Conservation (phyloP, 2,888 invertebrate genomes). For the Acleris cristana region DNA sequence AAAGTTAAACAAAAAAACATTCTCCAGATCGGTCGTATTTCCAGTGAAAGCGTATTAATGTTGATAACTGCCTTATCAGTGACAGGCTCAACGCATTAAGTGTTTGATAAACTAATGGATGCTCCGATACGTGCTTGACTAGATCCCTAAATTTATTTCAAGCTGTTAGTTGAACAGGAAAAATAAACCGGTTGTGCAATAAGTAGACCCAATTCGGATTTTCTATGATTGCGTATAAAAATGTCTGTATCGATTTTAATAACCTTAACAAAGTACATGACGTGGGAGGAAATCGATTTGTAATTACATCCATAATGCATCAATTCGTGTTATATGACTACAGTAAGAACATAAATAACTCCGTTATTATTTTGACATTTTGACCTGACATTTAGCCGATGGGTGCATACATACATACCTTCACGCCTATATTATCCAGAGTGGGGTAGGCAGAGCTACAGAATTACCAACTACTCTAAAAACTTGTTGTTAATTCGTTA, state of each 20-base stretch:
- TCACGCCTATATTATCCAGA: too few relatives aligned
- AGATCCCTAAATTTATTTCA: neutral
- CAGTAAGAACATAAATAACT: conserved; percentile 9
- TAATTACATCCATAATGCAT: conserved; percentile 4
- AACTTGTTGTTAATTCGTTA: too few relatives aligned
- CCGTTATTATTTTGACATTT: conserved; percentile 24
- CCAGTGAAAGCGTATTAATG: conserved; percentile 24
- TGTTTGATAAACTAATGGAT: conserved; percentile 31
- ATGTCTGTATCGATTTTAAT: too few relatives aligned
- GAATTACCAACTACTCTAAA: too few relatives aligned
- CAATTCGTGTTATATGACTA: conserved; percentile 23
- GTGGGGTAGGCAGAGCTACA: too few relatives aligned
- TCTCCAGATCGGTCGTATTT: conserved; percentile 46
- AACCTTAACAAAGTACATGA: too few relatives aligned
- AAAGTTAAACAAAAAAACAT: conserved; percentile 37
- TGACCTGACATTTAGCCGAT: conserved; percentile 26
- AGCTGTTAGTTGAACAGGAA: too few relatives aligned
- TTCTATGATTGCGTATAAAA: too few relatives aligned
- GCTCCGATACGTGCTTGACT: conserved; percentile 1
- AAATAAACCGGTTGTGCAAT: too few relatives aligned
- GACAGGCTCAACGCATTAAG: conserved; percentile 33
- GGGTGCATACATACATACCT: too few relatives aligned
- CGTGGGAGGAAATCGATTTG: too few relatives aligned
- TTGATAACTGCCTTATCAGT: conserved; percentile 31
- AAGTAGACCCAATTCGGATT: too few relatives aligned